phyloP scores from a whole-genome alignment of 2,113 vertebrate genomes.

The Strigops habroptila region DNA sequence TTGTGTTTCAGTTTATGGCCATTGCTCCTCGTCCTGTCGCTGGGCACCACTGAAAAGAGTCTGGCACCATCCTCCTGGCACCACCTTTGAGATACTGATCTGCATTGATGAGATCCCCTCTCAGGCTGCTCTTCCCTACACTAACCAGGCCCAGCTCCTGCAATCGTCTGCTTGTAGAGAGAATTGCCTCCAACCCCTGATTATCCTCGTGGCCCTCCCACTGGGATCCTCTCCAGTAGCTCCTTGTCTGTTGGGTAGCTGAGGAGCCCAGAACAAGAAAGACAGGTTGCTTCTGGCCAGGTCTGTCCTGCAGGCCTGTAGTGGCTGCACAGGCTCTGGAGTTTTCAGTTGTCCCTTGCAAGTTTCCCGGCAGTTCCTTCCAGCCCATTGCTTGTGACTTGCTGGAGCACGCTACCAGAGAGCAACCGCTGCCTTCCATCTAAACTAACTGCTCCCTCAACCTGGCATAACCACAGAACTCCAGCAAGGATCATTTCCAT shows the following conservation, averaged over 20 bases:
- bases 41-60: not conserved
- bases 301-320: not conserved
- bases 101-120: not conserved
- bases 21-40: too few species aligned
- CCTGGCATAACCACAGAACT: not conserved
- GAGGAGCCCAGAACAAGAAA: not conserved
- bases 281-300: not conserved
- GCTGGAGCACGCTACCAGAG: not conserved
- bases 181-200: not conserved
- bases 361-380: not conserved
- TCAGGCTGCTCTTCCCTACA: not conserved
- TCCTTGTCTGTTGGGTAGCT: not conserved
- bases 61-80: not conserved
- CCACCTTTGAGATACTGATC: not conserved
- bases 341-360: not conserved
- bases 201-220: not conserved
- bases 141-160: not conserved
- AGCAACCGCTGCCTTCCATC: not conserved
- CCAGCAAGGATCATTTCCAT: not conserved
- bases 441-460: not conserved
- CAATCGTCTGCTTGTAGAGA: not conserved
- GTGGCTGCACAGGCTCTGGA: accelerated
- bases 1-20: too few species aligned
- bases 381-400: not conserved
- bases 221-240: not conserved